Base-by-base conservation (phyloP, 2,797 vertebrate species). In the Sandelia bainsii region DNA sequence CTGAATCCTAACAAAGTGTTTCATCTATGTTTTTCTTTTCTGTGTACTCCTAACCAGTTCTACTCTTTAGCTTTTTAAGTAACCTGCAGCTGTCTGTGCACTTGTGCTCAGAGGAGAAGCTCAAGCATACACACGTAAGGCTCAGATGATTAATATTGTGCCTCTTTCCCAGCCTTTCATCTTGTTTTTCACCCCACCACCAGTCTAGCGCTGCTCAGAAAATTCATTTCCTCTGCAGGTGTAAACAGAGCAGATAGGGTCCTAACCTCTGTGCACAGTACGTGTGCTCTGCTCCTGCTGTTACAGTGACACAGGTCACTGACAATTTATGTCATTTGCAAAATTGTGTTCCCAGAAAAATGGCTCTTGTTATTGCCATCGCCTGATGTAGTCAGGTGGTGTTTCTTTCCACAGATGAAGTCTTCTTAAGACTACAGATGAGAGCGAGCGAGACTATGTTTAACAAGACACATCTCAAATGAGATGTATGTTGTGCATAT, bases 201-300 rank as follows among this genome's bases (percentile, higher is more conserved):
- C 58, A 45, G 34, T 76, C 77, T 51, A 45, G 69, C 62, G 23
- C 37, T 54, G 70, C 40, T 63, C 25, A 50, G 14, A 77, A n/a
- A 75, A 77, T 80, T 54, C 62, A 72, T 76, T 79, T 80, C 80
- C 83, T 72, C 80, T 67, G 50, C 53, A n/a, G 68, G 49, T 59
- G 54, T 53, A 79, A 77, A 78, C 62, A 46, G 50, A 81, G 72
- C 27, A 65, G 48, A 77, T 42, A 51, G 42, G 40, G 27, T 62
- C 34, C 19, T 34, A 74, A 77, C 39, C 52, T 74, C 16, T 1
- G 10, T 52, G 42, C 40, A n/a, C 14, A 25, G 5, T 8, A 16
- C 6, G 3, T 27, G 42, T 64, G 29, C 52, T 71, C 6, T 60
- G 8, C 45, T 68, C 63, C 29, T 68, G 37, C 63, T 76, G 16